These are phyloP conservation scores for Germaria angustata DNA, from an alignment of 2,888 invertebrate genomes.

Conservation along the genomic window DNA sequence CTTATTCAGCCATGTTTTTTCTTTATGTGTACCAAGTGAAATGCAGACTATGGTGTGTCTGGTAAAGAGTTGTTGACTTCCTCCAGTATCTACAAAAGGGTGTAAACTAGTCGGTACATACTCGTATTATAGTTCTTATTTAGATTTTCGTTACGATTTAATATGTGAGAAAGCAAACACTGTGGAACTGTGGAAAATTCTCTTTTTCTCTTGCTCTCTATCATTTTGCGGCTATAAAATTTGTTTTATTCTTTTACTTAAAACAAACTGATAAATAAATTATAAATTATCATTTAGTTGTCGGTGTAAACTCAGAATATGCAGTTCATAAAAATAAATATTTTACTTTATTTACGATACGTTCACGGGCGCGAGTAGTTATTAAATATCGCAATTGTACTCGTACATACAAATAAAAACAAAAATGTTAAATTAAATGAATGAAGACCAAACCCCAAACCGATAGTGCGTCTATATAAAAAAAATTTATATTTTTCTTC, in stretches of 20 bases:
- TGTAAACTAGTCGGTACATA: background rate
- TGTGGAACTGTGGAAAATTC: slow-evolving; percentile 26
- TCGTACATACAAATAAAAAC: background rate
- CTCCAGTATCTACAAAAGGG: too few species aligned
- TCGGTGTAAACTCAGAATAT: slow-evolving; percentile 53
- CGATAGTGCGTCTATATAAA: background rate
- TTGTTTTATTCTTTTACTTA: background rate
- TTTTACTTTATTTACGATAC: background rate
- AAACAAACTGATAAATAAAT: slow-evolving; percentile 45
- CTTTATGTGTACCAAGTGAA: too few species aligned
- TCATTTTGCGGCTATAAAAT: slow-evolving; percentile 16
- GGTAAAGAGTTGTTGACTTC: too few species aligned
- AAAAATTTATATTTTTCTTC: background rate
- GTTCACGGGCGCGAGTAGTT: slow-evolving; percentile 26
- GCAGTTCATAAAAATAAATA: slow-evolving; percentile 48
- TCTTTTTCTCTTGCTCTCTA: slow-evolving; percentile 34
- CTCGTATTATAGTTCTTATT: too few species aligned
- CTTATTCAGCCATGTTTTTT: too few species aligned
- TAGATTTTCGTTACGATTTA: too few species aligned
- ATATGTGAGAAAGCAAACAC: slow-evolving; percentile 15
- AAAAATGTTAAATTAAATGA: slow-evolving; percentile 10
- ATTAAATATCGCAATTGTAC: background rate
- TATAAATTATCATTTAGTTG: slow-evolving; percentile 60
- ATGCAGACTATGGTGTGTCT: too few species aligned
- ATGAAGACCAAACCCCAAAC: background rate